These are phyloP conservation scores for Trinectes maculatus DNA, from an alignment of 2,113 vertebrate species.

Conservation along the genomic window DNA sequence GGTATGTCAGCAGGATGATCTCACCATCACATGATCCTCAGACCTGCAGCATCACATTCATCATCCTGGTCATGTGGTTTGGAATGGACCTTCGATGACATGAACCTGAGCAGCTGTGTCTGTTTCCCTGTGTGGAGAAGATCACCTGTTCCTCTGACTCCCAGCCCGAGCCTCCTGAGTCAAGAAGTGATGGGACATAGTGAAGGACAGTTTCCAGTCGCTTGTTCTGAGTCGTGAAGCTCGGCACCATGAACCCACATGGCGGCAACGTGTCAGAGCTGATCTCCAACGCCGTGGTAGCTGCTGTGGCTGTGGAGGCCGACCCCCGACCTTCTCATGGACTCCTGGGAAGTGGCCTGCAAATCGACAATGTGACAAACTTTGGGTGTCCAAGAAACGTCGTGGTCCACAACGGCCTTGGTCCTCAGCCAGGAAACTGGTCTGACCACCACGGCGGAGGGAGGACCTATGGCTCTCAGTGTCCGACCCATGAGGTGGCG, in stretches of 20 bases:
- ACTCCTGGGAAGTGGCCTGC: slow-evolving; percentile 4
- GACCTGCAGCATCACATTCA: not conserved
- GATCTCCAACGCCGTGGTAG: slow-evolving; percentile 37
- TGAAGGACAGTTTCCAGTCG: slow-evolving; percentile 1
- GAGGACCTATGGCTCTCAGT: slow-evolving; percentile 28
- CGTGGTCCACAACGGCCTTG: not conserved
- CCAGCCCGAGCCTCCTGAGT: not conserved
- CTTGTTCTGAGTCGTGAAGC: slow-evolving; percentile 1
- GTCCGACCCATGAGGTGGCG: slow-evolving; percentile 59
- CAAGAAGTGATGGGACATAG: not conserved
- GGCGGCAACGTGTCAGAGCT: slow-evolving; percentile 64
- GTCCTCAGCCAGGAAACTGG: slow-evolving; percentile 45
- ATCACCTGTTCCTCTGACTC: slow-evolving; percentile 11
- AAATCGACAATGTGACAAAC: slow-evolving; percentile 24
- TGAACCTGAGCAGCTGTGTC: slow-evolving; percentile 11
- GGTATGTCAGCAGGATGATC: not conserved
- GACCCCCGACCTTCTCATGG: slow-evolving; percentile 40
- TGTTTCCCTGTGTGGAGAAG: not conserved
- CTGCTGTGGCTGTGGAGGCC: slow-evolving; percentile 31
- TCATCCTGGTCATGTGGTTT: not conserved
- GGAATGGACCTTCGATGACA: slow-evolving; percentile 23
- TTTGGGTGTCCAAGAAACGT: slow-evolving; percentile 35
- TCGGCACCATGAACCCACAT: slow-evolving; percentile 62
- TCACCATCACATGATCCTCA: too few relatives aligned
- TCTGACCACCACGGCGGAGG: slow-evolving; percentile 3